Conservation (phyloP, 2,797 vertebrate species). For the Melanotaenia maccullochi region DNA sequence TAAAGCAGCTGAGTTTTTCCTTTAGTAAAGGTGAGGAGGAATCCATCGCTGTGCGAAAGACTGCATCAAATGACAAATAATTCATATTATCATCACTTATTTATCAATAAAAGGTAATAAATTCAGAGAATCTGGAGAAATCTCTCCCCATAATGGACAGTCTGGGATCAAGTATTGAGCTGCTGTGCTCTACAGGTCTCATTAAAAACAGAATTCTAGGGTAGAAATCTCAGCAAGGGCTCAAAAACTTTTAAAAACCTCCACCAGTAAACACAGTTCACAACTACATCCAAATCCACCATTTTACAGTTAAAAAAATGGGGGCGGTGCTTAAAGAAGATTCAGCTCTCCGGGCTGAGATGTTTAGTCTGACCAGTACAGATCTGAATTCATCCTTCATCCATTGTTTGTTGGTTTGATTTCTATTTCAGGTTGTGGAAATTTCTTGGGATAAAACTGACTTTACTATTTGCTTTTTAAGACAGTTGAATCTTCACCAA, state of each 20-base stretch:
- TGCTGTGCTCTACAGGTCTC: neutral
- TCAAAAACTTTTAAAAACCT: neutral
- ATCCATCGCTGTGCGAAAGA: neutral
- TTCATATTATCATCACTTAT: neutral
- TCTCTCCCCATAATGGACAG: neutral
- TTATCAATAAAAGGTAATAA: neutral
- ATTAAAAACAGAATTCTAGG: neutral
- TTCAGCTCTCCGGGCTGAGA: neutral
- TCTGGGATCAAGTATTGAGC: neutral
- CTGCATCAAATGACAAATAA: neutral
- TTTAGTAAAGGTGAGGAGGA: too few relatives aligned
- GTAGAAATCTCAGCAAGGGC: neutral
- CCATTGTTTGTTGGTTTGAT: neutral
- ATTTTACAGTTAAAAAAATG: neutral
- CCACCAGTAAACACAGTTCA: neutral
- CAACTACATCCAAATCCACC: neutral
- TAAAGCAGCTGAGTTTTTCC: too few relatives aligned
- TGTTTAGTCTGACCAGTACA: neutral
- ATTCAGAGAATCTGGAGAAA: neutral
- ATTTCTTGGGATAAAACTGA: neutral
- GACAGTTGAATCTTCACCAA: neutral
- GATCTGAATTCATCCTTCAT: neutral
- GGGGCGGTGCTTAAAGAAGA: neutral
- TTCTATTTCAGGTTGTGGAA: neutral
- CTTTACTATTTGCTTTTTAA: neutral